Percentiles rank a stretch among this genome's conserved stretches.
These are phyloP conservation scores for Temnothorax rugatulus DNA, from an alignment of 2,888 invertebrate genomes.

Conservation along the genomic window DNA sequence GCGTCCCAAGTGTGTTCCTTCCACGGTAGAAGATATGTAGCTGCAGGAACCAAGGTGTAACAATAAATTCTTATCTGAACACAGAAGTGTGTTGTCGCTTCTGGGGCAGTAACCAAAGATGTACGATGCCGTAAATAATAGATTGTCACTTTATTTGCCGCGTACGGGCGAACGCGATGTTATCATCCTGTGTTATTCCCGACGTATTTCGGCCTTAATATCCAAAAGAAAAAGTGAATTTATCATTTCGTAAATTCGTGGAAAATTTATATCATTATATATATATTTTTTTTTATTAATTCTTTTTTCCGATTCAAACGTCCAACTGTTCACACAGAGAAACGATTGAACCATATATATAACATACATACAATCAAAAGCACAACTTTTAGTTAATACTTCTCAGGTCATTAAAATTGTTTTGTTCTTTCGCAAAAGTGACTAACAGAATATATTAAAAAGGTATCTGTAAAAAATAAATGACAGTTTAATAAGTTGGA, in stretches of 20 bases:
- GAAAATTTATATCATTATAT: neutral
- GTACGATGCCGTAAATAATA: conserved; percentile 67
- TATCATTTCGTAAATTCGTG: conserved; percentile 3
- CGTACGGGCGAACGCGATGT: conserved; percentile 38
- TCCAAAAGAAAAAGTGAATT: neutral
- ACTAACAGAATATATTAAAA: neutral
- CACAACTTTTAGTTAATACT: neutral
- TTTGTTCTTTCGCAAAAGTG: neutral
- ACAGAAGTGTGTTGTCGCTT: conserved; percentile 60
- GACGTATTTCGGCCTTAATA: neutral
- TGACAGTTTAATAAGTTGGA: neutral
- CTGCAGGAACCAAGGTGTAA: conserved; percentile 56
- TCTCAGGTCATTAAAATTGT: neutral
- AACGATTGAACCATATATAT: neutral
- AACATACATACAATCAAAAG: neutral
- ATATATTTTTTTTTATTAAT: neutral
- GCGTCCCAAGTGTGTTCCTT: conserved; percentile 67
- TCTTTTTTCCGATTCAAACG: neutral
- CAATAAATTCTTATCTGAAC: conserved; percentile 72
- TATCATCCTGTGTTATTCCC: conserved; percentile 32
- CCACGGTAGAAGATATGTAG: conserved; percentile 61
- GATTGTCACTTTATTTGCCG: conserved; percentile 63
- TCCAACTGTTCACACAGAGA: neutral
- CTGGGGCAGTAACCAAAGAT: conserved; percentile 65
- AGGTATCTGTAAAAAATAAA: neutral